Evolutionary conservation across 2,113 vertebrate species (phyloP), one percentile per base, ranked within the genome.

Genomic region (Anarhynchus alexandrinus): DNA sequence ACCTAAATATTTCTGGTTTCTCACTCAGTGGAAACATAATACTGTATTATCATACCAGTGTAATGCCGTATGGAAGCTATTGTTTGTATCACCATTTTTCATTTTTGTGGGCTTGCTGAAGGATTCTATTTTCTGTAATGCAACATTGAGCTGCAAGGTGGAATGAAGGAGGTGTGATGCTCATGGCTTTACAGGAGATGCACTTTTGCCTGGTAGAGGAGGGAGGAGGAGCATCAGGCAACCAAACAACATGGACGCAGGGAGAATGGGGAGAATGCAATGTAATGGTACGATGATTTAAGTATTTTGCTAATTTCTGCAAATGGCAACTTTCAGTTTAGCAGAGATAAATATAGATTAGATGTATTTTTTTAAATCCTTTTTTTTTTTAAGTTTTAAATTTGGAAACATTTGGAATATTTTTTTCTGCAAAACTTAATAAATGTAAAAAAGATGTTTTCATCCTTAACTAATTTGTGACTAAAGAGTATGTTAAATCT

Each of bases 301-400:
- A 17, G 2, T 3, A 2, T 69, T 83, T 36, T 86, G 4, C 45
- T 80, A 17, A 61, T 72, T 76, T 80, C 21, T 88, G 11, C 2
- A 86, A 59, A 36, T 7, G 9, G 8, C 17, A 34, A 1, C 17
- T 81, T 78, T 25, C 16, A 34, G 4, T n/a, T 2, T 4, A 10
- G 10, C 0, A 0, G 12, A 49, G 21, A 62, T 34, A 34, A 80
- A 43, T 18, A 18, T 26, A 30, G 9, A 15, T 40, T 17, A 64
- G 4, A 11, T 64, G 12, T 7, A 49, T n/a, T 67, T 45, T 69
- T 45, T 45, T 45, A 45, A 45, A 45, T 45, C 45, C 43, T 16
- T 45, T 76, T 43, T 47, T 20, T 25, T 47, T 20, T 25, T 1
- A 32, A 54, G 6, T 45, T 72, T 40, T 10, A 34, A 16, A 72